Evolutionary conservation across 2,113 vertebrate genomes (phyloP), one percentile per base, ranked within the genome.

Genomic region (Athene noctua): DNA sequence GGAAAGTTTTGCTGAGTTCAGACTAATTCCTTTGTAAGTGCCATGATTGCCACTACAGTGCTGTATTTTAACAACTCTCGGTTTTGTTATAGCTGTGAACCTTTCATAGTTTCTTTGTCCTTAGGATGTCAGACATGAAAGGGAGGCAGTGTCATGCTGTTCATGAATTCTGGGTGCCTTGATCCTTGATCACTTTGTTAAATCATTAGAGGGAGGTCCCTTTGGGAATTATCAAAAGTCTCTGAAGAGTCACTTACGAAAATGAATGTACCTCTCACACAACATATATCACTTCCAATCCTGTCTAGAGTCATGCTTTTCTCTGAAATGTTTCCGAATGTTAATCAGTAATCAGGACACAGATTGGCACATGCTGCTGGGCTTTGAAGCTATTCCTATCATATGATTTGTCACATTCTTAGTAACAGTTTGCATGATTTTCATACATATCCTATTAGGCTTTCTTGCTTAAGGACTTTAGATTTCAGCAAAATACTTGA

Each of bases 81-180:
- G 78, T 92, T 97, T 96, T 91, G 92, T 92, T 96, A 67, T 4
- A 18, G 61, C 92, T 95, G 84, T 70, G 91, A 95, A 91, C 89
- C 73, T 94, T 91, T 95, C 88, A 82, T 73, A 62, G 80, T 82
- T 92, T 95, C 92, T 92, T 95, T 95, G 92, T 97, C 95, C 96
- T 95, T 87, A 95, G 94, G 89, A 94, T 97, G 94, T 97, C 91
- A 96, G 80, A 92, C 89, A 95, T 95, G 92, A 97, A 97, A 96
- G 95, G 77, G 86, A 96, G 92, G 49, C 89, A 89, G 95, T 92
- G 73, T 95, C 92, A 68, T 89, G 66, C 95, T 97, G 89, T 54
- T 94, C 86, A 11, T 88, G 95, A 95, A 92, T 97, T 96, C 70
- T 90, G 91, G 96, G 91, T 97, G 92, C 96, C 97, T 97, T 95